These are phyloP conservation scores for Dolichoris vasculosae DNA, from an alignment of 1,140 invertebrate genomes.

Conservation along the genomic window DNA sequence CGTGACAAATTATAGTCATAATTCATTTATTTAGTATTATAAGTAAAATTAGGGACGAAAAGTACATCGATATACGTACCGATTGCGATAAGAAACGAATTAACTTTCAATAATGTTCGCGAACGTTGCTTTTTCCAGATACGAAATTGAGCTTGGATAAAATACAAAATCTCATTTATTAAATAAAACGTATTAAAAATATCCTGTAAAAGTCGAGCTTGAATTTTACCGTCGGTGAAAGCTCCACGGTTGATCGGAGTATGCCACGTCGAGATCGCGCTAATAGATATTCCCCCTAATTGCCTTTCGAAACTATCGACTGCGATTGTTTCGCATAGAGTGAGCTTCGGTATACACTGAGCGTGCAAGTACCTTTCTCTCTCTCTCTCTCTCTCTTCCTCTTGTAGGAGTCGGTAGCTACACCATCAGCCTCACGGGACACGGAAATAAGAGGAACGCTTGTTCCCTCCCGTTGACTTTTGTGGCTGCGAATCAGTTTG, in stretches of 20 bases:
- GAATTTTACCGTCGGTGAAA: neutral
- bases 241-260: neutral
- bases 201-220: neutral
- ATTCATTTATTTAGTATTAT: no score
- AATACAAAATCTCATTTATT: no score
- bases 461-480: neutral
- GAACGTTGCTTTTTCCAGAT: no score
- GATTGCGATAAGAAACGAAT: no score
- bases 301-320: neutral
- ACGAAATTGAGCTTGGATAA: no score
- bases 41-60: no score
- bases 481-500: constrained; percentile 33
- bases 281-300: constrained; percentile 25
- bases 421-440: neutral
- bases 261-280: neutral
- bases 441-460: neutral
- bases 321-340: neutral
- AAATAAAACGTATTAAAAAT: no score
- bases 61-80: no score
- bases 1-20: no score
- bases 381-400: neutral
- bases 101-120: no score
- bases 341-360: neutral
- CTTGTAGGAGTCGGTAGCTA: neutral
- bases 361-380: neutral